These are phyloP conservation scores for Drosophila falleni DNA, from an alignment of 2,888 invertebrate genomes.

Conservation along the genomic window DNA sequence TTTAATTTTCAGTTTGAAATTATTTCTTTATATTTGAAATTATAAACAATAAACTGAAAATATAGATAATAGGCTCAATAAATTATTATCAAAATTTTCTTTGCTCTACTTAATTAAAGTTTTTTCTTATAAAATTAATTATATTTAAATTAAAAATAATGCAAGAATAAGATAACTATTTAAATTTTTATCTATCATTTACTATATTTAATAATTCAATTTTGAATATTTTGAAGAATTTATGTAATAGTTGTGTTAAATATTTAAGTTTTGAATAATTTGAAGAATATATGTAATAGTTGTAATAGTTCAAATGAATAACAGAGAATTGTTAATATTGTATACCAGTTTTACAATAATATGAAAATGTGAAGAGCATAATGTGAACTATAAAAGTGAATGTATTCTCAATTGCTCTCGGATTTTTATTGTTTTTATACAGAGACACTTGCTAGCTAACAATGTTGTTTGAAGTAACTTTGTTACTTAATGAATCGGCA, in stretches of 20 bases:
- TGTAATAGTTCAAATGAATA: too few relatives aligned
- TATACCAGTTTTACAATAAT: not conserved
- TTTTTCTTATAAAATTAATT: too few relatives aligned
- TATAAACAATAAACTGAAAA: too few relatives aligned
- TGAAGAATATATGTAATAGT: too few relatives aligned
- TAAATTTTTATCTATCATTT: too few relatives aligned
- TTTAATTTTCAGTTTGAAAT: not conserved
- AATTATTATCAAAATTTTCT: not conserved
- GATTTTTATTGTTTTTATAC: not conserved
- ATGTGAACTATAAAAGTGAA: not conserved
- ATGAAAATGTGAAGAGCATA: not conserved
- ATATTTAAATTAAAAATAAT: too few relatives aligned
- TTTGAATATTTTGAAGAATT: too few relatives aligned
- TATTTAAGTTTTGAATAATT: too few relatives aligned
- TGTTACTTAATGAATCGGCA: constrained; percentile 3
- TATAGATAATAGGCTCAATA: not conserved
- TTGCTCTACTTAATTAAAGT: too few relatives aligned
- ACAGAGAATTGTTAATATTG: not conserved
- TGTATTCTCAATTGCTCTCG: not conserved
- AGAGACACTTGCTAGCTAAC: not conserved
- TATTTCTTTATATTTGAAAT: not conserved
- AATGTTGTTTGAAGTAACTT: not conserved
- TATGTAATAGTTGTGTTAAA: too few relatives aligned
- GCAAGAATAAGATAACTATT: too few relatives aligned
- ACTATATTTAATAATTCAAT: too few relatives aligned